Evolutionary conservation across 92 coral and sea anemone species (phyloP), one percentile per base, ranked within the genome.

Genomic region (Desmophyllum pertusum): DNA sequence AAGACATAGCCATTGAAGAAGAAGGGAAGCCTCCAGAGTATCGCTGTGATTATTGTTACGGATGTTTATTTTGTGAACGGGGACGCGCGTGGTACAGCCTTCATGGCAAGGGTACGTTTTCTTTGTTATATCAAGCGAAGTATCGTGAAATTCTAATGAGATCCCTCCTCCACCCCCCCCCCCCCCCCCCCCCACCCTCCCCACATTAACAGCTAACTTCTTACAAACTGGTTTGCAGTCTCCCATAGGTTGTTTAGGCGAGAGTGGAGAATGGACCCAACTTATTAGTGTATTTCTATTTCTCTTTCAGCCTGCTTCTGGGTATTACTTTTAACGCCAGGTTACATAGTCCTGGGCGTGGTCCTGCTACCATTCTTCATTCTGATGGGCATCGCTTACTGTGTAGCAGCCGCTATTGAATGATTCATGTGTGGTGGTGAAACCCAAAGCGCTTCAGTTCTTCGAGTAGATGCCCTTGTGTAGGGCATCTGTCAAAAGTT

Each of bases 291-390:
- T 17, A 13, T 33, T 11, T 36, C 21, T 21, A 10, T 48, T 80
- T 80, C 33, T 68, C 84, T 82, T 82, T 57, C 79, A 82, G 86
- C 78, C 55, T 82, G 73, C 31, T 46, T 30, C 38, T 82, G 86
- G 86, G 86, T 82, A 45, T 53, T 82, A 0, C 86, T 82, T 1
- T 25, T 82, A 46, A 73, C 79, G 61, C 79, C 86, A 41, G 78
- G 86, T 30, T 82, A 82, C 72, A 11, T 82, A 4, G 71, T 72
- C 5, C 29, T 82, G 35, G 86, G 86, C n/a, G 70, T 82, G 70
- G 31, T 82, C 30, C 7, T 82, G 29, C 39, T 82, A 5, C 86
- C 86, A 3, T 82, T 82, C 62, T 82, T 82, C 46, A 4, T 82
- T 72, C 79, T 82, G 9, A 82, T 82, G 70, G 52, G 79, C 57